phyloP scores from a whole-genome alignment of 2,888 invertebrate genomes.

The Spatulosminthurus flaviceps region DNA sequence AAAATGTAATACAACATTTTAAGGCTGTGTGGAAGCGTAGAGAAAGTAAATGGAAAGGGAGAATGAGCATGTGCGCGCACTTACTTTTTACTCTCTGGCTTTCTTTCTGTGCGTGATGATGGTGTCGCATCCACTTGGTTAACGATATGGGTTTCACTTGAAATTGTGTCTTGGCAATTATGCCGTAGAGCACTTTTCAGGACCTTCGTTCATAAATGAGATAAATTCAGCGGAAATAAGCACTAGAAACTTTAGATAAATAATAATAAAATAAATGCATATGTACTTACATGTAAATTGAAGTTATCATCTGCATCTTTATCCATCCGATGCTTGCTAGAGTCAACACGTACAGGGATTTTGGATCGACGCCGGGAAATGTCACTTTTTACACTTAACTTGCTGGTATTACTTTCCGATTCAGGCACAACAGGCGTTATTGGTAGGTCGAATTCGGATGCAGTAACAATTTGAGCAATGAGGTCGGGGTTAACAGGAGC shows the following conservation, averaged over 20 bases:
- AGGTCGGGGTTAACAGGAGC: slow-evolving; percentile 5
- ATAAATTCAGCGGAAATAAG: too few species aligned
- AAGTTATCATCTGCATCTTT: slow-evolving; percentile 4
- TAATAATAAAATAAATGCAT: background rate
- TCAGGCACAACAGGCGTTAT: background rate
- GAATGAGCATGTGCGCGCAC: too few species aligned
- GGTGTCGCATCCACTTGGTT: too few species aligned
- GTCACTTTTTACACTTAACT: background rate
- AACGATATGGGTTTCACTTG: background rate
- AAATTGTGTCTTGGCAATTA: background rate
- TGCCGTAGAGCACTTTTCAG: background rate
- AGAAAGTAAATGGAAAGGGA: too few species aligned
- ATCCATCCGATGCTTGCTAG: background rate
- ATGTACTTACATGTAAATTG: background rate
- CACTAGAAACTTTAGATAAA: too few species aligned
- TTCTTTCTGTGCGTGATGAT: too few species aligned
- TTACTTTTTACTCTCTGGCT: too few species aligned
- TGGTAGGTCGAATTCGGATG: slow-evolving; percentile 29
- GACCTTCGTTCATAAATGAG: background rate
- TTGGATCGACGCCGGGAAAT: background rate
- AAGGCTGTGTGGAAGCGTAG: too few species aligned
- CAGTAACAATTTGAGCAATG: slow-evolving; percentile 12
- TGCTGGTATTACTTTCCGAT: slow-evolving; percentile 15
- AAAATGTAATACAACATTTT: too few species aligned
- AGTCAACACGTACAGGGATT: slow-evolving; percentile 22